Evolutionary conservation across 1,140 invertebrate genomes (phyloP), one percentile per base, ranked within the genome.

Genomic region (Andricus grossulariae): DNA sequence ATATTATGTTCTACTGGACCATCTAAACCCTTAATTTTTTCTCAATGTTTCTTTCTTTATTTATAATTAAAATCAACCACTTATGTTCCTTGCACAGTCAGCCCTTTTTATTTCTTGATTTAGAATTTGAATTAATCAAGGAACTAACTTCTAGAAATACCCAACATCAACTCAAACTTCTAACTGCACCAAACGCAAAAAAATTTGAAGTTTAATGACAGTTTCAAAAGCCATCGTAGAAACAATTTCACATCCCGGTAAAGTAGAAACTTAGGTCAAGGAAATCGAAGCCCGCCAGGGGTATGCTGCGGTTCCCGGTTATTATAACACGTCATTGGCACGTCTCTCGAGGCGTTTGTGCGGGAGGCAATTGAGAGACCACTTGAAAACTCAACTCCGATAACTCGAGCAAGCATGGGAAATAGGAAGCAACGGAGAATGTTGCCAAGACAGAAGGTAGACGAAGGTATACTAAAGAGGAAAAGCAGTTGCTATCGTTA

Each of bases 281-380:
- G 25, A 66, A 66, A 66, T 66, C 15, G 15, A 39, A 66, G 25
- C 25, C 32, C 15, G 32, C 7, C 60, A 39, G 25, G 25, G 57
- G 21, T 60, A 57, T 39, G 25, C 16, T 66, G 16, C 39, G n/a
- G 60, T 66, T 66, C 60, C 60, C 39, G 60, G 60, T 66, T 66
- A 66, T 66, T 66, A 66, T 66, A 66, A 66, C 60, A 66, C 60
- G 60, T 66, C 60, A 66, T 66, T 66, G 60, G 60, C 60, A 66
- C 60, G 25, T 66, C 60, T 66, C 55, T 60, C 21, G 57, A 60
- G 57, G 57, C 57, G 57, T 60, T 60, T 66, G 60, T 66, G 60
- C 60, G 60, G 25, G 32, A 66, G 60, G 60, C 32, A 66, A 66
- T 66, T 66, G 60, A 66, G 60, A 21, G 60, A 66, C 60, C 60